Evolutionary conservation across 2,888 invertebrate genomes (phyloP), one percentile per base, ranked within the genome.

Genomic region (Priocnemis perturbator): DNA sequence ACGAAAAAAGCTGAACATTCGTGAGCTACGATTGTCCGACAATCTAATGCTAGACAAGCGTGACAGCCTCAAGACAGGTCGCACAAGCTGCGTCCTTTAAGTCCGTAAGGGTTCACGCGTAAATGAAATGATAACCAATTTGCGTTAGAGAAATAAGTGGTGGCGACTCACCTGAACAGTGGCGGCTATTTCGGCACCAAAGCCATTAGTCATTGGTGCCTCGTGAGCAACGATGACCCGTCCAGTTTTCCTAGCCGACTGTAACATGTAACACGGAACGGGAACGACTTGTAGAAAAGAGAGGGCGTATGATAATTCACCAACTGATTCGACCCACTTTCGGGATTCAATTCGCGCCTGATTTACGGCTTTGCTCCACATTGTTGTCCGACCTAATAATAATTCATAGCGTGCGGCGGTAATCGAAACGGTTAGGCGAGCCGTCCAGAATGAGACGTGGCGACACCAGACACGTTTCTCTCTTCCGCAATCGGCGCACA

Each of bases 181-280:
- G 0, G 99, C 96, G 0, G 98, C 96, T 15, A 99, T 90, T 90
- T 99, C 99, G 1, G 98, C 96, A 0, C 97, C 99, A 89, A 99
- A 98, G 14, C 99, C 99, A 77, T 93, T 93, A 0, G 98, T 98
- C 63, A 97, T 89, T 0, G 99, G 99, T 0, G 99, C 99, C 90
- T 99, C 99, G 89, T 99, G 99, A 0, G 98, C 93, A 30, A 99
- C 92, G 53, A 99, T 88, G 26, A 95, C 93, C 9, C 98, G 93
- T 0, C 98, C 98, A 0, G 99, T 99, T 91, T 98, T 99, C 87
- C 93, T 94, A 44, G 95, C 98, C 0, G 98, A 98, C 98, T 99
- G 90, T 15, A 93, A 93, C 66, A 71, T 3, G 14, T n/a, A 20
- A 48, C 1, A 21, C 3, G 3, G 17, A 19, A 26, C 26, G 26